Evolutionary conservation across 2,888 invertebrate genomes (phyloP), one percentile per base, ranked within the genome.

Genomic region (Orthosia gracilis): DNA sequence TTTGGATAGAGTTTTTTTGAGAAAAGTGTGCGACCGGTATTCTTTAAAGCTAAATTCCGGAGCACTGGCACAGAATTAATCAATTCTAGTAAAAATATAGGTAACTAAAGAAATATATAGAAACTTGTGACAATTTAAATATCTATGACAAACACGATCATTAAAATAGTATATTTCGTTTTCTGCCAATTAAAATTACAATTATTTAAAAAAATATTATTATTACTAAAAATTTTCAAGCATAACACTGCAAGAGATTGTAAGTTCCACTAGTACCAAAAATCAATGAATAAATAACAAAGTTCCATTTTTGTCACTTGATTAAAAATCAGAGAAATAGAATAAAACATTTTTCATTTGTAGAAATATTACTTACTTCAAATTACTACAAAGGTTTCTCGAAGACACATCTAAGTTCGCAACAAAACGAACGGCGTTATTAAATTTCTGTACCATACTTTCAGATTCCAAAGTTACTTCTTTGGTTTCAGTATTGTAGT

Each of bases 351-450:
- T n/a, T 18, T 17, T 17, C 2, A n/a, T 62, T 54, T 4, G 2
- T 62, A 49, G 31, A 18, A 73, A 45, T 21, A 40, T 40, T 78
- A 78, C 79, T 79, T 21, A 79, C 79, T 78, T 62, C 23, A 82
- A 79, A 71, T 66, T 18, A 54, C n/a, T 84, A 73, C 91, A 92
- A 64, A 89, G 66, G 31, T 89, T 89, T 68, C 91, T 87, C 21
- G 91, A 89, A 73, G 85, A 80, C 65, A 89, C 79, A 86, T 93
- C 93, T 62, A 93, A 87, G 80, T 92, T 92, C 3, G 59, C 59
- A 52, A 80, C 59, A 59, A 68, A 1, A 62, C 45, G 65, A 23
- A 78, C 58, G 15, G 5, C n/a, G n/a, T 63, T 67, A 72, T 83
- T 83, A 63, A 59, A 78, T 59, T 66, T 79, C 49, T 87, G 84